phyloP scores from a whole-genome alignment of 2,888 invertebrate species.

The Nomada ruficornis region DNA sequence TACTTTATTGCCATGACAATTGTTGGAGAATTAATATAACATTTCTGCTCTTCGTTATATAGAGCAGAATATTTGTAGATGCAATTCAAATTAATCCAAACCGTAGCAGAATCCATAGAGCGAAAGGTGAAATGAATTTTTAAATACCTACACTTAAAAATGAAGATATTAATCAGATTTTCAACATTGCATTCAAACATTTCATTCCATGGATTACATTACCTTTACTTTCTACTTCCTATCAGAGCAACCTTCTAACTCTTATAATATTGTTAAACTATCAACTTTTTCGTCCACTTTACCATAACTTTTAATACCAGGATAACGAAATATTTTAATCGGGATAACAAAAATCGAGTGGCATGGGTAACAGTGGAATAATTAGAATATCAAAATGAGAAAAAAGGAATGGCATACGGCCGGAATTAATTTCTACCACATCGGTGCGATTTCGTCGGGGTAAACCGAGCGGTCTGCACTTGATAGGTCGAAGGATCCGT shows the following conservation, averaged over 20 bases:
- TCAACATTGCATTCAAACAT: too few species aligned
- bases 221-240: too few species aligned
- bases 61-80: neutral
- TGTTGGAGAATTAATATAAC: neutral
- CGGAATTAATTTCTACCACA: conserved; percentile 41
- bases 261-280: too few species aligned
- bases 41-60: neutral
- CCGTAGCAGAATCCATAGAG: neutral
- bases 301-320: too few species aligned
- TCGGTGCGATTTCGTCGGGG: conserved; percentile 33
- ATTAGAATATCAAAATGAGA: neutral
- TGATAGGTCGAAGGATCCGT: conserved; percentile 73
- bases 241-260: too few species aligned
- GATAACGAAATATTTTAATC: too few species aligned
- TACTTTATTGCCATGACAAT: neutral
- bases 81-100: neutral
- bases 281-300: too few species aligned
- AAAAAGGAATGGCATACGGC: neutral
- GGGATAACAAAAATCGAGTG: neutral
- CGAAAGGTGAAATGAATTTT: neutral
- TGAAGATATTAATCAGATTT: too few species aligned
- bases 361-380: neutral
- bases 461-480: conserved; percentile 65
- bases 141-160: too few species aligned
- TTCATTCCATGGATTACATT: too few species aligned